These are phyloP conservation scores for Orcinus orca DNA, from an alignment of 2,113 vertebrate species.

Conservation along the genomic window DNA sequence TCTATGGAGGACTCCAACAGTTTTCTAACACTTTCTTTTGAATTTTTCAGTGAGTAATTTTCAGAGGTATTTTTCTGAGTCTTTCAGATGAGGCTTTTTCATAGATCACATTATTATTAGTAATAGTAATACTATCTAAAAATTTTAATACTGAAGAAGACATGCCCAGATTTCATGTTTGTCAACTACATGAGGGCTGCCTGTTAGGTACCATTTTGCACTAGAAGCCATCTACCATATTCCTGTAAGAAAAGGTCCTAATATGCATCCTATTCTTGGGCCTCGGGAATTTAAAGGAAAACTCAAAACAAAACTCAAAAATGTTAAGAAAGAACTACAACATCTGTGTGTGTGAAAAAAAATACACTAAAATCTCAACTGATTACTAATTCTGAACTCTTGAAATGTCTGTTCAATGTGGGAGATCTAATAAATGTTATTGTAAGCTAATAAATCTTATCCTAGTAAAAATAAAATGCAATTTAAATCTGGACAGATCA, in stretches of 20 bases:
- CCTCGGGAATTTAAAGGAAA: background rate
- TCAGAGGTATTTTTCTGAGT: background rate
- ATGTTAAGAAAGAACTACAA: background rate
- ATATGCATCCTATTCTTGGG: background rate
- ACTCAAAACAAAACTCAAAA: conserved; percentile 20
- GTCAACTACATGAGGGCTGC: background rate
- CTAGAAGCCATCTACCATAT: background rate
- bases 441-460: background rate
- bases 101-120: background rate
- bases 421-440: background rate
- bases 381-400: background rate
- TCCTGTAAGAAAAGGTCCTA: background rate
- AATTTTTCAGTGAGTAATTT: background rate
- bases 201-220: background rate
- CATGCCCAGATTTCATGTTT: background rate
- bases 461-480: conserved; percentile 21
- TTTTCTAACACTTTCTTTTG: background rate
- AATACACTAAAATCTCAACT: conserved; percentile 5
- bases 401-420: background rate
- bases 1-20: background rate
- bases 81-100: background rate
- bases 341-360: background rate
- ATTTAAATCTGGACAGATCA: background rate
- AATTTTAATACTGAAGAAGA: background rate
- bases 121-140: background rate